Base-by-base conservation (phyloP, 2,113 vertebrate genomes). In the Taurulus bubalis region DNA sequence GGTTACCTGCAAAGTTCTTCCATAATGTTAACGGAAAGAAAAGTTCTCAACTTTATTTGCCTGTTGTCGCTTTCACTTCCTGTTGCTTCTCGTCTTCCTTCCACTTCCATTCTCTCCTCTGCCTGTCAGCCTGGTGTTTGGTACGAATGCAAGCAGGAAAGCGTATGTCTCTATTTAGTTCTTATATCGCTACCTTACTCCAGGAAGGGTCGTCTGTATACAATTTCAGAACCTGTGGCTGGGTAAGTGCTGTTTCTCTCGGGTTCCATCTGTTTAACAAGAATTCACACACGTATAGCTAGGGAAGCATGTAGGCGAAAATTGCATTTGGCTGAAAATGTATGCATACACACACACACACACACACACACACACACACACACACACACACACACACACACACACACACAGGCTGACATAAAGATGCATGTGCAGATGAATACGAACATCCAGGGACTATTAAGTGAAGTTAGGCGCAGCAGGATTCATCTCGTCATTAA, bases 401-500 rank as follows among this genome's bases (percentile, higher is more conserved):
- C 24, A 64, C 32, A 75, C 26, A 75, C 10, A 55, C 38, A 60
- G 28, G 18, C 51, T 5, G 28, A 82, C 49, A 71, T 62, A 28
- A 42, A 24, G 1, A 85, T 70, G 65, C 68, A 85, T 76, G n/a
- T 51, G 51, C 2, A 78, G 32, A 75, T 82, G n/a, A 71, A 74
- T 56, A 71, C 64, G 32, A 45, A 75, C 75, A 78, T 66, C 77
- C 75, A 15, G 73, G 58, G 85, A 78, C 42, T 60, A 28, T 78
- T 87, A 73, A 87, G 63, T 79, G 75, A 67, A 64, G 30, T 70
- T 81, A 71, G 78, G 55, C 69, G 16, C n/a, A 62, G 71, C 65
- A 65, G 60, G 75, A 78, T 75, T 86, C 77, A 63, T 85, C 38
- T 49, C 85, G 45, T 63, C 65, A 82, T 75, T 89, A 80, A 79